Base-by-base conservation (phyloP, 2,113 vertebrate species). In the Pantherophis guttatus region DNA sequence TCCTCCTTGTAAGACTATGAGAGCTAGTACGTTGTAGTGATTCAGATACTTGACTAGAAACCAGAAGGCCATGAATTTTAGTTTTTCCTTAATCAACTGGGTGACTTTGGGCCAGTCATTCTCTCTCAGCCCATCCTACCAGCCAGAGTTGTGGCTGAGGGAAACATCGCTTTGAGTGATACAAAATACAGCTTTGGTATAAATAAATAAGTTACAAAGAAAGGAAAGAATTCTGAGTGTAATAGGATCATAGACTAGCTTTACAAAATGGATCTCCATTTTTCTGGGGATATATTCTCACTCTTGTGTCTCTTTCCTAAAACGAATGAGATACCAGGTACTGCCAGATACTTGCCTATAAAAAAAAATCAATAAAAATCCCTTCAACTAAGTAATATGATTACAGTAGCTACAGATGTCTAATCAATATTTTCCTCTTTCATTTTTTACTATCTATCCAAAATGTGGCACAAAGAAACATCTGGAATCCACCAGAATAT, bases 401-500 rank as follows among this genome's bases (percentile, higher is more conserved):
- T 81, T 81, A 81, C 75, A 21, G 7, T 21, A 81, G 33, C 17
- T 44, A 81, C 75, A 9, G 3, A 81, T 62, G 48, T 75, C 13
- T 29, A 50, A 39, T 26, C 17, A 48, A 0, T 1, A 0, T 13
- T 13, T 12, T 17, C 10, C 54, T 9, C 89, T 93, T 88, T 33
- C 1, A 57, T 1, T 11, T 89, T 75, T 53, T 33, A 89, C 86
- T 65, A 29, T 24, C 11, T 0, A 21, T 0, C 58, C 75, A 93
- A 95, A 94, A 55, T 62, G 90, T 1, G 0, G 44, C 53, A 90
- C 75, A 3, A 54, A 94, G 92, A 57, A 86, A 94, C 9, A 65
- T 94, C 23, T 62, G 59, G 54, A 62, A 88, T 75, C 94, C 91
- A 94, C 87, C 50, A 33, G 2, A 0, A 95, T 90, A 3, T 75